Evolutionary conservation across 2,888 invertebrate species (phyloP).

Genomic region (Arenicola marina): DNA sequence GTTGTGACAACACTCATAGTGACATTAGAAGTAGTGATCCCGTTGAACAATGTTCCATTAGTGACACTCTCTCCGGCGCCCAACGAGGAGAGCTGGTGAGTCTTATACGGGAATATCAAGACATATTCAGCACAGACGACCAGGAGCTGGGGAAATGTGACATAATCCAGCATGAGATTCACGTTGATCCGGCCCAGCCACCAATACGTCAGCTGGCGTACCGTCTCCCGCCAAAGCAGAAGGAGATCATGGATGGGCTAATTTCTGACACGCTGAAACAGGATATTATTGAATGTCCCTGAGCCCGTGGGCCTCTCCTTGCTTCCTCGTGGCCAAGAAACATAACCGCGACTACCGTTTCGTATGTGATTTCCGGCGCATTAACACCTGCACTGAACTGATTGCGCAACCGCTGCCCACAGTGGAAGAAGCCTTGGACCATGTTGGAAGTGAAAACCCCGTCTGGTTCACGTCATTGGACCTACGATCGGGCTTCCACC

Average conservation of each 20-base stretch:
- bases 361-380: not conserved
- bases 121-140: too few species aligned
- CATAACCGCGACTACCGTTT: not conserved
- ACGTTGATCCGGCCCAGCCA: not conserved
- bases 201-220: not conserved
- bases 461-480: not conserved
- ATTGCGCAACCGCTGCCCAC: not conserved
- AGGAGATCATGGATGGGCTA: not conserved
- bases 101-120: too few species aligned
- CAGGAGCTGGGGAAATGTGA: slow-evolving; percentile 3
- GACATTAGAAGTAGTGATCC: too few species aligned
- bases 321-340: not conserved
- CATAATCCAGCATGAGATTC: not conserved
- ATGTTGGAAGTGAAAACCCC: not conserved
- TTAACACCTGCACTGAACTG: not conserved
- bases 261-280: not conserved
- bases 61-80: too few species aligned
- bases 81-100: too few species aligned
- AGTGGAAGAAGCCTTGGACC: not conserved
- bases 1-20: too few species aligned
- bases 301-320: not conserved
- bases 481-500: not conserved
- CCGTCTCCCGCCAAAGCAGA: not conserved
- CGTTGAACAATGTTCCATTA: too few species aligned
- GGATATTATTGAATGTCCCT: not conserved